Evolutionary conservation across 2,888 invertebrate genomes (phyloP).

Genomic region (Eupeodes latifasciatus): DNA sequence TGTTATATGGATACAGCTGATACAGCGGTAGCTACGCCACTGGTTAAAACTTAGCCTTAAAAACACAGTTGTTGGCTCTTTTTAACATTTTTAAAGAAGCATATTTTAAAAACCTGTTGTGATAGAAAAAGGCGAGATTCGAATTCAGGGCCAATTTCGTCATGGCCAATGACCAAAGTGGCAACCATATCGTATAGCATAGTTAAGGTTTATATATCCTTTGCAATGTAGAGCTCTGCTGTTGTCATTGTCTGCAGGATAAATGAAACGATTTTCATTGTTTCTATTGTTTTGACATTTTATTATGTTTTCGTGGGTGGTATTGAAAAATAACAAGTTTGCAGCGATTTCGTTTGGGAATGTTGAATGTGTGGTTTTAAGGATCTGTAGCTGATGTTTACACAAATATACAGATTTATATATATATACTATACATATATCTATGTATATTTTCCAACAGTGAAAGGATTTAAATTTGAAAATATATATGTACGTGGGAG

Average conservation of each 20-base stretch:
- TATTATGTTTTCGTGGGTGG: slow-evolving; percentile 32
- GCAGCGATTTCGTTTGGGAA: not conserved
- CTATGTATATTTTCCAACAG: not conserved
- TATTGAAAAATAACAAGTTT: slow-evolving; percentile 26
- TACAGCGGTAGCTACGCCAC: too few relatives aligned
- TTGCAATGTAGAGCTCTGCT: not conserved
- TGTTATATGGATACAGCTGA: too few relatives aligned
- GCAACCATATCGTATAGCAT: too few relatives aligned
- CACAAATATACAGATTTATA: not conserved
- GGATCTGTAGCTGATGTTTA: slow-evolving; percentile 14
- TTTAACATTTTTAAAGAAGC: too few relatives aligned
- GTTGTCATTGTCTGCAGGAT: slow-evolving; percentile 43
- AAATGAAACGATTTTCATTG: slow-evolving; percentile 48
- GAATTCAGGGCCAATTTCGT: too few relatives aligned
- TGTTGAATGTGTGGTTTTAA: slow-evolving; percentile 15
- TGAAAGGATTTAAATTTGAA: slow-evolving; percentile 9
- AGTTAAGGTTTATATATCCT: not conserved
- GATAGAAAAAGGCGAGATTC: too few relatives aligned
- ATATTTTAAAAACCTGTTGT: too few relatives aligned
- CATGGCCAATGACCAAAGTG: too few relatives aligned
- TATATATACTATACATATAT: too few relatives aligned
- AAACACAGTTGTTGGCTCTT: too few relatives aligned
- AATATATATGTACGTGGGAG: not conserved
- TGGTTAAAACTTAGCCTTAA: too few relatives aligned
- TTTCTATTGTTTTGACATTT: slow-evolving; percentile 40